Conservation (phyloP, 2,888 invertebrate species). For the Drosophila kuntzei region DNA sequence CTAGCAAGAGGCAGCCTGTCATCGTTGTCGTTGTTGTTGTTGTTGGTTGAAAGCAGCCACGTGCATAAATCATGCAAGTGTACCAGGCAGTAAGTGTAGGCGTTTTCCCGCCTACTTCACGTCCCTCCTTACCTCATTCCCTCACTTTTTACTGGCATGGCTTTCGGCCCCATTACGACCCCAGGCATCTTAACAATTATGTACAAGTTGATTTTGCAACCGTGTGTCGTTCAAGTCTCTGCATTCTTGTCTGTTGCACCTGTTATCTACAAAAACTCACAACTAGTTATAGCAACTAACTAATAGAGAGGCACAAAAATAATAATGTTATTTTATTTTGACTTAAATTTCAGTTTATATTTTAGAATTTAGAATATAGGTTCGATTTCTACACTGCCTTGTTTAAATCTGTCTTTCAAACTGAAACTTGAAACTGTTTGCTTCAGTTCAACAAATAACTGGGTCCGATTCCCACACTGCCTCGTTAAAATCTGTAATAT, state of each 20-base stretch:
- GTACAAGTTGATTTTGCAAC: constrained; percentile 61
- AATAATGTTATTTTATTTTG: too few species aligned
- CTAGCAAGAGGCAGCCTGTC: constrained; percentile 22
- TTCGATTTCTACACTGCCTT: too few species aligned
- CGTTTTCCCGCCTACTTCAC: background rate
- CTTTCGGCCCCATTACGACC: constrained; percentile 15
- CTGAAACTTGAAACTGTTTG: too few species aligned
- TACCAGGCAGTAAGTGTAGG: constrained; percentile 38
- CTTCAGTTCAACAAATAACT: too few species aligned
- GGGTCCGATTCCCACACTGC: too few species aligned
- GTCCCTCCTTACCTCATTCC: background rate
- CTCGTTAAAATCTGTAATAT: too few species aligned
- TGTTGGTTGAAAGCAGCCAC: constrained; percentile 48
- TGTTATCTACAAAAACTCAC: background rate
- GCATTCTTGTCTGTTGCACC: background rate
- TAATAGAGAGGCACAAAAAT: too few species aligned
- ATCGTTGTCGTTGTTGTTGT: constrained; percentile 30
- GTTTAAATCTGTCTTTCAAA: too few species aligned
- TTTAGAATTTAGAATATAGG: too few species aligned
- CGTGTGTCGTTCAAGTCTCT: constrained; percentile 38
- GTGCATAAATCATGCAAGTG: constrained; percentile 66
- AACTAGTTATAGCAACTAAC: too few species aligned
- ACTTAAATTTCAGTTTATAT: too few species aligned
- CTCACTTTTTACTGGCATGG: background rate
- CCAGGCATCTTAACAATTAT: constrained; percentile 54